A percentile compares a stretch with the other conserved stretches of the same genome.
These are phyloP conservation scores for Drosophila prostipennis DNA, from an alignment of 2,888 invertebrate genomes.

Conservation along the genomic window DNA sequence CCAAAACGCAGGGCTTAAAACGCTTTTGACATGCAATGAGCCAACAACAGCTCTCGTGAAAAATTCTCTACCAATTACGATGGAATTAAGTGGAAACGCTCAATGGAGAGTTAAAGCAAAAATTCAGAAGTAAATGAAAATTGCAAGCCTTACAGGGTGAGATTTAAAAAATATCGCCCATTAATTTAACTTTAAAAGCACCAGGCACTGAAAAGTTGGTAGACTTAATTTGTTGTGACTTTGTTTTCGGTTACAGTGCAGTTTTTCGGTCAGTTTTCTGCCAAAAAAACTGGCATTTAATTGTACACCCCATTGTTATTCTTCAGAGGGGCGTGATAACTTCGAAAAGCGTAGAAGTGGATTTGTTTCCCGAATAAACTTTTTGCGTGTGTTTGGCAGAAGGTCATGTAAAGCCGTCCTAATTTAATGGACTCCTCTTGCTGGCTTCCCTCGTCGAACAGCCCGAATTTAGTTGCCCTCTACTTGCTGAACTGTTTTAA, in stretches of 20 bases:
- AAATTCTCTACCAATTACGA: slow-evolving; percentile 35
- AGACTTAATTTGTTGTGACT: not conserved
- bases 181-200: not conserved
- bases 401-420: slow-evolving; percentile 29
- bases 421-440: slow-evolving; percentile 9
- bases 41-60: slow-evolving; percentile 33
- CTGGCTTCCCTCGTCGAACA: slow-evolving; percentile 11
- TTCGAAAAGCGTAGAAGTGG: slow-evolving; percentile 2
- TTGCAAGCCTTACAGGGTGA: not conserved
- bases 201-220: not conserved
- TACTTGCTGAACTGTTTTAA: slow-evolving; percentile 43
- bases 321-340: slow-evolving; percentile 5
- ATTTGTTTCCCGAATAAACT: slow-evolving; percentile 18
- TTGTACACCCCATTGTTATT: slow-evolving; percentile 4
- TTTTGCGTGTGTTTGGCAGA: slow-evolving; percentile 17
- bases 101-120: slow-evolving; percentile 4
- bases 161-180: not conserved
- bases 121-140: not conserved
- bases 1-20: slow-evolving; percentile 46
- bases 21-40: slow-evolving; percentile 66
- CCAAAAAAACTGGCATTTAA: slow-evolving; percentile 1
- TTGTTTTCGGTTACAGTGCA: not conserved
- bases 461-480: slow-evolving; percentile 29
- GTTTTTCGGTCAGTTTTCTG: not conserved
- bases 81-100: slow-evolving; percentile 40